phyloP scores from a whole-genome alignment of 1,140 invertebrate genomes.

The Dryas iulia region DNA sequence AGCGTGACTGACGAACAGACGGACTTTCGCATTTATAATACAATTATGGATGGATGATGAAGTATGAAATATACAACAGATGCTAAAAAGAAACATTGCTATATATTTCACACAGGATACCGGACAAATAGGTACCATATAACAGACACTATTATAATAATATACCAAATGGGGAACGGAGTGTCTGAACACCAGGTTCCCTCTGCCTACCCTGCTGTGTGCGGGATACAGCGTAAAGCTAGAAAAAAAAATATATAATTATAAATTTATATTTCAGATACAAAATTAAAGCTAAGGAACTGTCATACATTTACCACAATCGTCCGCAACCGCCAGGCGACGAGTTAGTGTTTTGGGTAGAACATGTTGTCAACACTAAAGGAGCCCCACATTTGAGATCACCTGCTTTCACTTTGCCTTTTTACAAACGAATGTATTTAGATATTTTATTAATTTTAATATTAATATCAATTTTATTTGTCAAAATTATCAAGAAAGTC shows the following conservation, averaged over 20 bases:
- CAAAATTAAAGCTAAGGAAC: slow-evolving; percentile 33
- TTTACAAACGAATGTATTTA: slow-evolving; percentile 30
- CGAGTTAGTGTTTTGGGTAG: slow-evolving; percentile 48
- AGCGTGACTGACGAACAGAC: no score
- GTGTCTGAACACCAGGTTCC: no score
- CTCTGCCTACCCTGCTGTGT: no score
- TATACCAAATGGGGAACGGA: no score
- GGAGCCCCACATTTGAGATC: slow-evolving; percentile 52
- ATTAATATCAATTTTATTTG: slow-evolving; percentile 8
- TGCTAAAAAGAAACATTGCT: no score
- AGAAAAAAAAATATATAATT: neutral
- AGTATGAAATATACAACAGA: no score
- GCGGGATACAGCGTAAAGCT: no score
- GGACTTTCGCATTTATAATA: no score
- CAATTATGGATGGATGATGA: no score
- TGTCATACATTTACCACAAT: slow-evolving; percentile 49
- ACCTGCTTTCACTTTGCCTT: slow-evolving; percentile 38
- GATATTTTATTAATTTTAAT: slow-evolving; percentile 17
- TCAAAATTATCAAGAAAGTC: neutral
- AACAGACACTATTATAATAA: no score
- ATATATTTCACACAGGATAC: no score
- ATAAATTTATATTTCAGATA: slow-evolving; percentile 3
- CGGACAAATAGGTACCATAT: no score
- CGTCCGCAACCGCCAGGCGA: slow-evolving; percentile 42
- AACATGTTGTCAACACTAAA: slow-evolving; percentile 47